A percentile compares a stretch with the other conserved stretches of the same genome.
Evolutionary conservation across 2,888 invertebrate genomes (phyloP).

Genomic region (Eupelmus urozonus): DNA sequence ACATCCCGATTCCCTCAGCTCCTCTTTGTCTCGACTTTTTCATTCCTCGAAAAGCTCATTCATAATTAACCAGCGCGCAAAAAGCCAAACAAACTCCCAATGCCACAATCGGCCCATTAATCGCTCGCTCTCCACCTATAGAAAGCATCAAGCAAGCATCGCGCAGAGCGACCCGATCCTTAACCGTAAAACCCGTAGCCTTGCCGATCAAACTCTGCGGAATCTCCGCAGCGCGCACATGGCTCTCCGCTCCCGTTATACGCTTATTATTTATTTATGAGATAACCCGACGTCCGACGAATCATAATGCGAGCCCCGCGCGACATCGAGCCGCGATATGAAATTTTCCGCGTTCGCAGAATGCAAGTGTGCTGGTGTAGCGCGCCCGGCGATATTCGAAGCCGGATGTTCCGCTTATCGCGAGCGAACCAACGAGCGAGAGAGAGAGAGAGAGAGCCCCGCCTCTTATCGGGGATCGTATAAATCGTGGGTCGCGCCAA

Average conservation of each 20-base stretch:
- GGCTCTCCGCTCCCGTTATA: conserved; percentile 15
- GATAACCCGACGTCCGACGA: conserved; percentile 33
- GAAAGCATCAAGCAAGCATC: neutral
- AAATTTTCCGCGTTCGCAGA: conserved; percentile 50
- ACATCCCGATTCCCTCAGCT: too few species aligned
- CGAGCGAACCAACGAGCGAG: conserved; percentile 42
- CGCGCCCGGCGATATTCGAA: conserved; percentile 44
- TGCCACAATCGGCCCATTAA: neutral
- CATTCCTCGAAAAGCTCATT: too few species aligned
- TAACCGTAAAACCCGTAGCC: conserved; percentile 12
- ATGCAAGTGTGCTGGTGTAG: too few species aligned
- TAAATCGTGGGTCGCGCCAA: conserved; percentile 66
- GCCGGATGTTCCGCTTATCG: conserved; percentile 50
- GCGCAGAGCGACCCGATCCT: neutral
- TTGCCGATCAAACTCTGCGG: too few species aligned
- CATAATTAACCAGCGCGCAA: neutral
- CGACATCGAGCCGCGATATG: conserved; percentile 43
- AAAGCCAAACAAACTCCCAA: neutral
- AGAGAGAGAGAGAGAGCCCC: conserved; percentile 12
- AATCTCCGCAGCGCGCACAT: too few species aligned
- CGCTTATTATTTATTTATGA: conserved; percentile 55
- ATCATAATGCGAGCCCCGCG: conserved; percentile 62
- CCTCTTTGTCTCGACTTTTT: too few species aligned
- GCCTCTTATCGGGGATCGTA: conserved; percentile 61
- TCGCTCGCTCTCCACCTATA: neutral